Conservation (phyloP, 1,140 invertebrate species). For the Leptopilina boulardi region DNA sequence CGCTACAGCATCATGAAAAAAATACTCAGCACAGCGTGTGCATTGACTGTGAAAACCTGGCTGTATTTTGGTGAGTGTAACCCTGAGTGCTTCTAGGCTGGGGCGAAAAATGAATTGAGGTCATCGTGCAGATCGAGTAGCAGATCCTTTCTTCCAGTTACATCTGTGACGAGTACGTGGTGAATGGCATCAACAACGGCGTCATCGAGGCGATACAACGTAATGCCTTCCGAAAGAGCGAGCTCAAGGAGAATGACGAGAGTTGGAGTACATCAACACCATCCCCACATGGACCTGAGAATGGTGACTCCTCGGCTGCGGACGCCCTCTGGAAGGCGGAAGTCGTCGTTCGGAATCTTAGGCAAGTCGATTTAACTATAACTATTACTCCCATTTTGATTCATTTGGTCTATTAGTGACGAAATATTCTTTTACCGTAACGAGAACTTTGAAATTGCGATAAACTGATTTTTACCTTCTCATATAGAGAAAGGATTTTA, state of each 20-base stretch:
- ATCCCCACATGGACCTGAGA: conserved; percentile 59
- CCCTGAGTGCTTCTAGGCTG: conserved; percentile 30
- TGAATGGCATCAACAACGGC: conserved; percentile 82
- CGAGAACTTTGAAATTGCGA: too few relatives aligned
- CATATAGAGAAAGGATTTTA: too few relatives aligned
- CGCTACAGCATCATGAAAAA: conserved; percentile 83
- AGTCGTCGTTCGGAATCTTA: conserved; percentile 77
- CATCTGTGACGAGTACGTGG: conserved; percentile 87
- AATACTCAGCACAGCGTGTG: conserved; percentile 82
- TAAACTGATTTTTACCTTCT: too few relatives aligned
- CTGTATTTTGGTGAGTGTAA: conserved; percentile 85
- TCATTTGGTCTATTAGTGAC: too few relatives aligned
- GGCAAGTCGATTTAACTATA: neutral
- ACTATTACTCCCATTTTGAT: neutral
- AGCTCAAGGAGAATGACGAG: conserved; percentile 71
- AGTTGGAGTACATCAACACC: conserved; percentile 69
- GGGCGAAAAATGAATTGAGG: conserved; percentile 27
- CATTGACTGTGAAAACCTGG: conserved; percentile 85
- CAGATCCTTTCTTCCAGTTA: conserved; percentile 79
- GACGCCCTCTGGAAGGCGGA: conserved; percentile 74
- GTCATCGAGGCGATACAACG: conserved; percentile 80
- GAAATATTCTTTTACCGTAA: neutral
- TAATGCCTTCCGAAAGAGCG: conserved; percentile 65
- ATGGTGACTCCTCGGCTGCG: conserved; percentile 59
- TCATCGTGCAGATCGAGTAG: conserved; percentile 29